These are phyloP conservation scores for Cistogaster globosa DNA, from an alignment of 2,888 invertebrate genomes.

Conservation along the genomic window DNA sequence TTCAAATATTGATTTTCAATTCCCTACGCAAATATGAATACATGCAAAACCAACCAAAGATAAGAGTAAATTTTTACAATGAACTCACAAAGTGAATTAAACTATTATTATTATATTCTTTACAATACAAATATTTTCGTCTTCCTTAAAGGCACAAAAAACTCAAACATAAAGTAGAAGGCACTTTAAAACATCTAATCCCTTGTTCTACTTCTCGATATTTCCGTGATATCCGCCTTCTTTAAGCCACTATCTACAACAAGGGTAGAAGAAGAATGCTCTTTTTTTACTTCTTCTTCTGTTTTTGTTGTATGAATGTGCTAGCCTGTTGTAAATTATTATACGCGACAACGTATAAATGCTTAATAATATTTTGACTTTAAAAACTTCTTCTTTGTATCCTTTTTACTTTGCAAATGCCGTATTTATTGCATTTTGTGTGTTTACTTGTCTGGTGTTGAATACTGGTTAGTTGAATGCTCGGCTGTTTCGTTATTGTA, in stretches of 20 bases:
- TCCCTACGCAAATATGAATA: neutral
- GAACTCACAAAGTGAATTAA: conserved; percentile 12
- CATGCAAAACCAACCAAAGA: neutral
- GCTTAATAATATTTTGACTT: conserved; percentile 36
- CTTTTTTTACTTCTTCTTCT: too few species aligned
- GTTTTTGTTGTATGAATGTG: conserved; percentile 9
- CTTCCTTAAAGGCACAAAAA: neutral
- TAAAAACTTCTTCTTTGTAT: conserved; percentile 9
- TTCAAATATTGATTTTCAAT: conserved; percentile 14
- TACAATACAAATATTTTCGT: neutral
- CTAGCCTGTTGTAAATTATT: conserved; percentile 15
- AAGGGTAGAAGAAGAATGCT: neutral
- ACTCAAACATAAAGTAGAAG: neutral
- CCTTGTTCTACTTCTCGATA: neutral
- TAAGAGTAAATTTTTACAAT: neutral
- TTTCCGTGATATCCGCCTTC: neutral
- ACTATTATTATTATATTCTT: neutral
- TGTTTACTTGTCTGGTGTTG: neutral
- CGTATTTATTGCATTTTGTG: conserved; percentile 8
- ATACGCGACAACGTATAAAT: conserved; percentile 31
- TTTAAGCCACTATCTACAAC: too few species aligned
- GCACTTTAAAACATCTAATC: neutral
- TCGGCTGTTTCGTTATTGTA: neutral
- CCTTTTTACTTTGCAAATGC: neutral
- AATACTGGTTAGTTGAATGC: neutral